Conservation (phyloP, 2,797 vertebrate genomes). For the Sebastes cheni region DNA sequence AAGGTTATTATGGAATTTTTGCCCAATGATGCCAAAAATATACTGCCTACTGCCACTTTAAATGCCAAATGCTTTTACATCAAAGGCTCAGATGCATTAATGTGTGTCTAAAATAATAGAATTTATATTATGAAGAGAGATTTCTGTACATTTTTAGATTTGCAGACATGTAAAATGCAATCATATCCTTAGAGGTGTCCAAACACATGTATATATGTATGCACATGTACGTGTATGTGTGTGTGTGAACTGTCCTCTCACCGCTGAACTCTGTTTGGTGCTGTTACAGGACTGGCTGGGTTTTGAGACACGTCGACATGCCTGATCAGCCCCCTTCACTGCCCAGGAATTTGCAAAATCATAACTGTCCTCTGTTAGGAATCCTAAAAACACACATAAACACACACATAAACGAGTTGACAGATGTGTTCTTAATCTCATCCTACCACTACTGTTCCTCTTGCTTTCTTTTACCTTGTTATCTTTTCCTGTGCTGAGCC, state of each 20-base stretch:
- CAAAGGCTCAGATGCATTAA: neutral
- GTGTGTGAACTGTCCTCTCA: constrained; percentile 44
- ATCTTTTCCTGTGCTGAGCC: constrained; percentile 75
- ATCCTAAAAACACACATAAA: constrained; percentile 79
- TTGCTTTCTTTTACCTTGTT: constrained; percentile 59
- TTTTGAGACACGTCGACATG: constrained; percentile 84
- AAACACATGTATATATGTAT: neutral
- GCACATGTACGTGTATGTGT: neutral
- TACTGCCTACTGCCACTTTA: neutral
- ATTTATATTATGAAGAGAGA: neutral
- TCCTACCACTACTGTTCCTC: constrained; percentile 50
- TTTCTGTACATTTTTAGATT: neutral
- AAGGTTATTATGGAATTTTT: too few relatives aligned
- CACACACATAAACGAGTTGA: constrained; percentile 28
- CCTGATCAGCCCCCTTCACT: constrained; percentile 84
- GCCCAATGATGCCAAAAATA: too few relatives aligned
- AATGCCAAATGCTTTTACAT: neutral
- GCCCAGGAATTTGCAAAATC: constrained; percentile 98
- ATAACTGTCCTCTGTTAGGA: constrained; percentile 86
- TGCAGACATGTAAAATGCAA: neutral
- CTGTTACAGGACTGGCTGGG: constrained; percentile 86
- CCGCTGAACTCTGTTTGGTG: constrained; percentile 79
- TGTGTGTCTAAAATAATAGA: neutral
- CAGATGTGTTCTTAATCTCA: constrained; percentile 66
- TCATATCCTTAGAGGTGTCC: neutral